These are phyloP conservation scores for Achatina immaculata DNA, from an alignment of 1,140 invertebrate genomes.

Conservation along the genomic window DNA sequence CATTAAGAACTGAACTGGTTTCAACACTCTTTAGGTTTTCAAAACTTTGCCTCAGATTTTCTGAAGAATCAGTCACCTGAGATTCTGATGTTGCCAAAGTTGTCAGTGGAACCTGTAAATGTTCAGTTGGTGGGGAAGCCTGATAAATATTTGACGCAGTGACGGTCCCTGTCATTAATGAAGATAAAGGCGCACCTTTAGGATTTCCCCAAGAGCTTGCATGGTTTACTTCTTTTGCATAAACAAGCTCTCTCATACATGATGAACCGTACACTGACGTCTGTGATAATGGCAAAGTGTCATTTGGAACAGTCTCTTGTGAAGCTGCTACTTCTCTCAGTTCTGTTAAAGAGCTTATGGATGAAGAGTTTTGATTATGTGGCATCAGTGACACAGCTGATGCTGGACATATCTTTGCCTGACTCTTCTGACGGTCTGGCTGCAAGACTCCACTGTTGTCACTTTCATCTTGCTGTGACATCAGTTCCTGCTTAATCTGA, in stretches of 20 bases:
- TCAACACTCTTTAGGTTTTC: not conserved
- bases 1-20: not conserved
- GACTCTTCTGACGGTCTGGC: not conserved
- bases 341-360: too few species aligned
- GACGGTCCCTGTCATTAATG: not conserved
- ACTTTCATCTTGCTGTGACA: not conserved
- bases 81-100: not conserved
- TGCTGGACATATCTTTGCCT: not conserved
- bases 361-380: not conserved
- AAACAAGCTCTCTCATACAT: not conserved
- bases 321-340: not conserved
- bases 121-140: not conserved
- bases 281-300: too few species aligned
- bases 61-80: not conserved
- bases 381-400: not conserved
- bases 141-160: not conserved
- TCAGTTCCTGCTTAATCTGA: not conserved
- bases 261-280: too few species aligned
- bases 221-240: not conserved
- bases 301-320: not conserved
- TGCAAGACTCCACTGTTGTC: not conserved
- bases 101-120: not conserved
- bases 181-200: not conserved
- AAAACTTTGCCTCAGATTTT: not conserved
- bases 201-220: not conserved